These are phyloP conservation scores for Phoebastria nigripes DNA, from an alignment of 2,797 vertebrate genomes.

Conservation along the genomic window DNA sequence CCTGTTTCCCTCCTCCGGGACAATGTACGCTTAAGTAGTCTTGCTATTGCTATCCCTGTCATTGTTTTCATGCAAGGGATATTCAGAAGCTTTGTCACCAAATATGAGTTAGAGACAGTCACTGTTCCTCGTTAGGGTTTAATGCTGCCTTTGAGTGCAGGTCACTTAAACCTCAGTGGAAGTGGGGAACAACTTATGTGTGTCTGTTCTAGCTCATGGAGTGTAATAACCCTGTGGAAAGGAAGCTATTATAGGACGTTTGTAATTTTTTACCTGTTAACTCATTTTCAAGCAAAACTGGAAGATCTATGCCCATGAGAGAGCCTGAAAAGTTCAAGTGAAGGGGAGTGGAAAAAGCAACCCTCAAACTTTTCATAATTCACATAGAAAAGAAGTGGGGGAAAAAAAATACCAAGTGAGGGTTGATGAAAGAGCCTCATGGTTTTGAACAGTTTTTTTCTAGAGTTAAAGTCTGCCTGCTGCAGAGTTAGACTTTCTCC, in stretches of 20 bases:
- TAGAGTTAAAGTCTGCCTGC: conserved; percentile 8
- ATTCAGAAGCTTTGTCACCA: background rate
- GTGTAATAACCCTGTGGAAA: background rate
- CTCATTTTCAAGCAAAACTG: background rate
- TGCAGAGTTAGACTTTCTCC: conserved; percentile 30
- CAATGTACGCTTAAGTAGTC: background rate
- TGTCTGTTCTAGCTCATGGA: background rate
- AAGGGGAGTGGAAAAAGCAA: background rate
- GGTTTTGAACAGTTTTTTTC: background rate
- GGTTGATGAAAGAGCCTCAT: background rate
- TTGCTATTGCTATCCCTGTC: background rate
- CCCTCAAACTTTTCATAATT: background rate
- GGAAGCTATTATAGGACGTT: background rate
- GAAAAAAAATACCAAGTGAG: background rate
- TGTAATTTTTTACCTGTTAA: background rate
- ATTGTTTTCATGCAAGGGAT: background rate
- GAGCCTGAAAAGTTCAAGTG: background rate
- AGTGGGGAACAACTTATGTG: background rate
- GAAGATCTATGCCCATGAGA: background rate
- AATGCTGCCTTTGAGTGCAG: background rate
- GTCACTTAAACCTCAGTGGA: background rate
- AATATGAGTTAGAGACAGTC: background rate
- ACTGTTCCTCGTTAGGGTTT: background rate
- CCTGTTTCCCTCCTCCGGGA: background rate
- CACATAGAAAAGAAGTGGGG: background rate